Evolutionary conservation across 2,113 vertebrate genomes (phyloP).

Genomic region (Sinocyclocheilus rhinocerous): DNA sequence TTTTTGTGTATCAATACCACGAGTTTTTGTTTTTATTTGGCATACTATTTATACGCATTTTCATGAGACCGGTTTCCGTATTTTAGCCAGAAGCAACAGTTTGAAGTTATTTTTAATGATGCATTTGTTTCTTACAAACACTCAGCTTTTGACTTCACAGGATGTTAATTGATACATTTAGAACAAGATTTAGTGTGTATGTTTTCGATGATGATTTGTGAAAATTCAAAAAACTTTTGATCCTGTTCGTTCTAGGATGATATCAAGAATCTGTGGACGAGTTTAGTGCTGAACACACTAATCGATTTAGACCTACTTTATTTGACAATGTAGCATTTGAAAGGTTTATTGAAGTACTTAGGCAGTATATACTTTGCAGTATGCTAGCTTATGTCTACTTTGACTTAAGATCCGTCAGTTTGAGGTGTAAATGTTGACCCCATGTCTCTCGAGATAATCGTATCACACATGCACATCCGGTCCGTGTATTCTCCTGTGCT

Average conservation of each 20-base stretch:
- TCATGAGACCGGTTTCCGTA: too few species aligned
- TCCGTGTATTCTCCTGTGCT: not conserved
- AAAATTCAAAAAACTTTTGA: not conserved
- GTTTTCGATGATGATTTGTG: not conserved
- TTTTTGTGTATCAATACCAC: too few species aligned
- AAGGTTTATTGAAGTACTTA: not conserved
- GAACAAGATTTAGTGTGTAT: not conserved
- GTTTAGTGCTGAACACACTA: not conserved
- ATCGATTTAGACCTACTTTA: not conserved
- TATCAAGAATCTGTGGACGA: not conserved
- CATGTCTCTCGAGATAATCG: not conserved
- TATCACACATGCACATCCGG: not conserved
- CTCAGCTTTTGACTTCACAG: not conserved
- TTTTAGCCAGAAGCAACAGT: too few species aligned
- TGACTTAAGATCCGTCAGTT: not conserved
- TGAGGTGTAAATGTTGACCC: not conserved
- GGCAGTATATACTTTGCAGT: not conserved
- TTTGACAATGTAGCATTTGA: not conserved
- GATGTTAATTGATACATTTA: too few species aligned
- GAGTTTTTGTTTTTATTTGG: too few species aligned
- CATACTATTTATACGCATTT: too few species aligned
- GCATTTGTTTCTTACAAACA: not conserved
- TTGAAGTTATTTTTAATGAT: not conserved
- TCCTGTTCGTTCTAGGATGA: not conserved
- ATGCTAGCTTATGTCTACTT: not conserved